These are phyloP conservation scores for Mnemiopsis leidyi DNA, from an alignment of 37 sponge, comb jelly and placozoan species.

Conservation along the genomic window DNA sequence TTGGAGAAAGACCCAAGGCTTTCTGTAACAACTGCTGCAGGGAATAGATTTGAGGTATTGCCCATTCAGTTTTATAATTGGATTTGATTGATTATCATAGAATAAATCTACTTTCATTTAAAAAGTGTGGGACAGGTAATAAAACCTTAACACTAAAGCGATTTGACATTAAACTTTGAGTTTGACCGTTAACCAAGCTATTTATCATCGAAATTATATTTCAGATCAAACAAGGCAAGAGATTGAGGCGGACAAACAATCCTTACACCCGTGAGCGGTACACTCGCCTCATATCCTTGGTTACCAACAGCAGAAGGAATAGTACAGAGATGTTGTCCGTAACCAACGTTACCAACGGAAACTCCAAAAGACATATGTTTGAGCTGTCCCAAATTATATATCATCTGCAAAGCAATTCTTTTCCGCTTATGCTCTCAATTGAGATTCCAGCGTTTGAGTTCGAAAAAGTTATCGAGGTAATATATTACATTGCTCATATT, in stretches of 20 bases:
- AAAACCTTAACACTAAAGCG: too few species aligned
- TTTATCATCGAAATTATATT: too few species aligned
- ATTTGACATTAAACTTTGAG: too few species aligned
- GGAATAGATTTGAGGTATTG: constrained; percentile 51
- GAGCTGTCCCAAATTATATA: constrained; percentile 42
- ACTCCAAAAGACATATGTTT: neutral
- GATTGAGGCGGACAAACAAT: constrained; percentile 2
- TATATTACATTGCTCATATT: neutral
- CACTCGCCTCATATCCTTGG: constrained; percentile 10
- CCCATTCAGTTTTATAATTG: too few species aligned
- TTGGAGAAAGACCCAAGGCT: neutral
- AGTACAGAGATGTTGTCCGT: neutral
- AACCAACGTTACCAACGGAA: neutral
- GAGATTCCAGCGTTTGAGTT: neutral
- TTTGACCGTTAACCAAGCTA: too few species aligned
- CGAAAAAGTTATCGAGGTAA: neutral
- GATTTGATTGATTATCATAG: too few species aligned
- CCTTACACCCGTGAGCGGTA: constrained; percentile 22
- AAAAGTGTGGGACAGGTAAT: too few species aligned
- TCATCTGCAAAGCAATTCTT: constrained; percentile 5
- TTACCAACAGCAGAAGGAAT: neutral
- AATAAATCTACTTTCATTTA: too few species aligned
- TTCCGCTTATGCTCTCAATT: constrained; percentile 26
- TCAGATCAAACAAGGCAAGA: neutral
- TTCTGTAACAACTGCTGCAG: constrained; percentile 59